Conservation (phyloP, 2,113 vertebrate genomes). For the Xerus inauris region DNA sequence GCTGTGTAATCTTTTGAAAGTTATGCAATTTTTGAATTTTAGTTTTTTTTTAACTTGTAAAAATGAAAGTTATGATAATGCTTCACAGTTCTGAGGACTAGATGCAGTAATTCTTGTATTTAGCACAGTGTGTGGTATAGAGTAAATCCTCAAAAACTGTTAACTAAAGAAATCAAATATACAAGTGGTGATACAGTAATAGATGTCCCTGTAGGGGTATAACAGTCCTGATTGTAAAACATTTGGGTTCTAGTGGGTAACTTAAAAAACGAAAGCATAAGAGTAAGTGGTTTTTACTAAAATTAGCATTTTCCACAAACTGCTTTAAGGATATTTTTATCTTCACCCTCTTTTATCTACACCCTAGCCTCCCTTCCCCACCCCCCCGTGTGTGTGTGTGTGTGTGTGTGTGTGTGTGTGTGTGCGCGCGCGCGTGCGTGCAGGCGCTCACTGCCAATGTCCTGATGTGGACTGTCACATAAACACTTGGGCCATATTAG, state of each 20-base stretch:
- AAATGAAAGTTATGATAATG: conserved; percentile 23
- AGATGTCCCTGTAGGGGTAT: neutral
- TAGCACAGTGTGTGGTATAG: neutral
- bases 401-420: neutral
- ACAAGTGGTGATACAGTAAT: neutral
- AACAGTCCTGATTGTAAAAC: neutral
- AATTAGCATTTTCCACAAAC: neutral
- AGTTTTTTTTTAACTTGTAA: neutral
- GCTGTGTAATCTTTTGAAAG: neutral
- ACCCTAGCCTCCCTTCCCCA: neutral
- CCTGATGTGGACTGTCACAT: neutral
- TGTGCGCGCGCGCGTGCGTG: too few relatives aligned
- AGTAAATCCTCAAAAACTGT: conserved; percentile 34
- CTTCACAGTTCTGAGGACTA: neutral
- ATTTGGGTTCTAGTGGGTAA: neutral
- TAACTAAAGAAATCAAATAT: neutral
- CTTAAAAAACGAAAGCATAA: neutral
- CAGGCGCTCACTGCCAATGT: too few relatives aligned
- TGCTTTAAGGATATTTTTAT: neutral
- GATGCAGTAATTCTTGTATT: neutral
- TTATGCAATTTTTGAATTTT: neutral
- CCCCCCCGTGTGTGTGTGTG: too few relatives aligned
- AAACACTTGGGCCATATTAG: neutral
- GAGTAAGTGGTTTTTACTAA: conserved; percentile 9
- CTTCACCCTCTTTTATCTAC: neutral